phyloP scores from a whole-genome alignment of 2,888 invertebrate genomes.

The Epistrophella euchroma region DNA sequence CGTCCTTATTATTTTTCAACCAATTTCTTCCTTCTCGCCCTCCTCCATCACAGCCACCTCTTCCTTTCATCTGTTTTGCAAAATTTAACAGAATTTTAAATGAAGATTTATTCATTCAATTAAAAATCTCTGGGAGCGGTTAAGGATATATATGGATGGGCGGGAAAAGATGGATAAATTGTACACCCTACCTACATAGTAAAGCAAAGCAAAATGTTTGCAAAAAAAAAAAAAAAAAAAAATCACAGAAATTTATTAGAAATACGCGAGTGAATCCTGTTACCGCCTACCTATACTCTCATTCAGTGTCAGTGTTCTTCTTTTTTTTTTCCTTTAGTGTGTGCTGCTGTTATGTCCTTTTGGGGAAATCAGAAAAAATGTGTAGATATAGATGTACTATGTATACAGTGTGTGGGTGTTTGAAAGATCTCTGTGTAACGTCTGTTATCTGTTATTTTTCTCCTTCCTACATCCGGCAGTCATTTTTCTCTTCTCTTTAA shows the following conservation, averaged over 20 bases:
- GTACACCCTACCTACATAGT: constrained; percentile 23
- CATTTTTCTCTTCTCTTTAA: constrained; percentile 62
- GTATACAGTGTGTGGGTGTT: not conserved
- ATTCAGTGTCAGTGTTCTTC: constrained; percentile 18
- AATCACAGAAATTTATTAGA: constrained; percentile 70
- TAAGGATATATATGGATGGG: constrained; percentile 32
- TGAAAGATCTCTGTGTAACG: constrained; percentile 11
- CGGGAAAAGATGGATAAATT: constrained; percentile 22
- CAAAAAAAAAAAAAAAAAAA: constrained; percentile 67
- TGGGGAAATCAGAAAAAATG: constrained; percentile 36
- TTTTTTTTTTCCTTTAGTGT: not conserved
- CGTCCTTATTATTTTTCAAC: constrained; percentile 38
- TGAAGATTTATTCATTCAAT: constrained; percentile 76
- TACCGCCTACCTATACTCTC: constrained; percentile 46
- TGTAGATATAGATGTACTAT: not conserved
- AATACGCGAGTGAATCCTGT: constrained; percentile 63
- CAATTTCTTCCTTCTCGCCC: not conserved
- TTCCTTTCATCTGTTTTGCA: constrained; percentile 32
- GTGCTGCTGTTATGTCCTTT: constrained; percentile 46
- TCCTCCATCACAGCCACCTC: not conserved
- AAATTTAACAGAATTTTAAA: constrained; percentile 62
- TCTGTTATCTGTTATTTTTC: constrained; percentile 49
- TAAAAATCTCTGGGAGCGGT: constrained; percentile 69
- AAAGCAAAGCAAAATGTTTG: constrained; percentile 42
- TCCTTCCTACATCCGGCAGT: constrained; percentile 35